phyloP scores from a whole-genome alignment of 2,797 vertebrate genomes.

The Sebastes aleutianus region DNA sequence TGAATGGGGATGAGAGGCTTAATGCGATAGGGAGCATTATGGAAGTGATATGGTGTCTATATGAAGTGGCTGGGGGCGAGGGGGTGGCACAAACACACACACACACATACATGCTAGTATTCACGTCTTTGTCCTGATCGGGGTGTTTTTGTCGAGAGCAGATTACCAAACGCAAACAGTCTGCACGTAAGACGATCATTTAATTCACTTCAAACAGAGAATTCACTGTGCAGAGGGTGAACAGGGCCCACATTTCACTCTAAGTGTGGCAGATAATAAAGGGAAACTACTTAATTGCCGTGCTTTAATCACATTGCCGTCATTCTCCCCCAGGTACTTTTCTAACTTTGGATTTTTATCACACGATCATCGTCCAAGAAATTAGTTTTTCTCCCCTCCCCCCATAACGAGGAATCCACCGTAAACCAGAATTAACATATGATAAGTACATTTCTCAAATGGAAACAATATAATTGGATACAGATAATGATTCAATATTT shows the following conservation, averaged over 20 bases:
- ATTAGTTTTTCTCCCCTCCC: conserved; percentile 8
- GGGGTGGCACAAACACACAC: background rate
- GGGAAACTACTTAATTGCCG: conserved; percentile 33
- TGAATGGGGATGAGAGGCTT: conserved; percentile 61
- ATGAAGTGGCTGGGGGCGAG: background rate
- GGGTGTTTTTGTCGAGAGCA: conserved; percentile 11
- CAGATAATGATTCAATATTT: conserved; percentile 29
- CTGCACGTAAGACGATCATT: background rate
- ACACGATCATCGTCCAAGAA: conserved; percentile 42
- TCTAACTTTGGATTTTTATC: conserved; percentile 39
- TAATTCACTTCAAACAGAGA: conserved; percentile 4
- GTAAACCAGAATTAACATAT: conserved; percentile 5
- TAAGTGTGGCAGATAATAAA: conserved; percentile 8
- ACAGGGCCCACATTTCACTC: conserved; percentile 4
- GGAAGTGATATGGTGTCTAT: conserved; percentile 43
- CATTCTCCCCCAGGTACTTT: conserved; percentile 14
- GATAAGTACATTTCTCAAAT: conserved; percentile 31
- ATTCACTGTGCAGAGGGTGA: background rate
- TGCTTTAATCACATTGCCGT: conserved; percentile 44
- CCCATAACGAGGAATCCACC: conserved; percentile 8
- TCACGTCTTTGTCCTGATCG: background rate
- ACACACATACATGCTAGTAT: background rate
- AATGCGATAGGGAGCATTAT: conserved; percentile 44
- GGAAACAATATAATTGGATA: conserved; percentile 24
- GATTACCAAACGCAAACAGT: conserved; percentile 8